Base-by-base conservation (phyloP, 2,888 invertebrate species). In the Acleris emargana region DNA sequence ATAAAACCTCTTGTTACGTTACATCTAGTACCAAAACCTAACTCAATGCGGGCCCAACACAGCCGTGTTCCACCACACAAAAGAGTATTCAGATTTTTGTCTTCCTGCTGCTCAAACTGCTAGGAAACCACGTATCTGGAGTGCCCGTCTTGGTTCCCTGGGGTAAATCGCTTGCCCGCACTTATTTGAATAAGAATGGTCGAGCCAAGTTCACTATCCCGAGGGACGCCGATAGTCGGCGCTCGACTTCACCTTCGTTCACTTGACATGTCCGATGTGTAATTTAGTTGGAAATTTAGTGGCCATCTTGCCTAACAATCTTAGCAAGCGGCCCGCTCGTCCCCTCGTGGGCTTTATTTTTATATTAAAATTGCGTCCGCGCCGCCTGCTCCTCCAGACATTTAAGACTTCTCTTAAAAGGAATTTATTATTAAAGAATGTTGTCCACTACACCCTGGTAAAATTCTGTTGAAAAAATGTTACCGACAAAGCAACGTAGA, bases 181-280 rank as follows among this genome's bases (percentile, higher is more conserved):
- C 86, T 83, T 87, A 90, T 90, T 91, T 90, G 88, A 91, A 91
- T 91, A 88, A 90, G 88, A 90, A 89, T 88, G 77, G 86, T 76
- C 80, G 78, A 82, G 78, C 77, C 80, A 79, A 82, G 79, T 79
- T 75, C 74, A 63, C 71, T 73, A 73, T 77, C 79, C 79, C 81
- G 67, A 61, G 78, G 75, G 82, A 77, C 59, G 17, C 71, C 66
- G 78, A 78, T 61, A 51, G 59, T 62, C 58, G 78, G 78, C 80
- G 74, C 77, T 75, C 74, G 77, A 76, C 77, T 76, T 80, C 77
- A 76, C 80, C 76, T 74, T 75, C 73, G 72, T 74, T 72, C 75
- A 77, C 73, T 74, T 71, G 77, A 76, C 76, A 77, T 79, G 76
- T 73, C 76, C 80, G 73, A 75, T 71, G 68, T 74, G 81, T 80